A percentile compares a stretch with the other conserved stretches of the same genome.
Conservation (phyloP, 2,113 vertebrate species). For the Typhlomys cinereus region DNA sequence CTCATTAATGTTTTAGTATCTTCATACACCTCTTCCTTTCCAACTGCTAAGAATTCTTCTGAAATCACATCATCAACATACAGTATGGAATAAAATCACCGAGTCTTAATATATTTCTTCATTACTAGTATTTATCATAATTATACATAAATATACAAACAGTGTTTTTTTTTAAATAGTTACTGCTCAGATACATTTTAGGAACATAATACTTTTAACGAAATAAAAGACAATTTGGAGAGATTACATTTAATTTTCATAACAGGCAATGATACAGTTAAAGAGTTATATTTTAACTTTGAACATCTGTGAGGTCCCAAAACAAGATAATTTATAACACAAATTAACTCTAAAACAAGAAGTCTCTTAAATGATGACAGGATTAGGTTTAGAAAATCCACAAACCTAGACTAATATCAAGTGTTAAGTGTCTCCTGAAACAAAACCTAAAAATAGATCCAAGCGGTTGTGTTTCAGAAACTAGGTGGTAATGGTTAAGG, state of each 20-base stretch:
- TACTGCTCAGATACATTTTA: background rate
- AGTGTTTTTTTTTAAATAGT: background rate
- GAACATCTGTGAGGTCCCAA: constrained; percentile 14
- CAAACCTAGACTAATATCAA: constrained; percentile 43
- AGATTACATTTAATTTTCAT: constrained; percentile 30
- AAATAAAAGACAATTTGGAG: constrained; percentile 39
- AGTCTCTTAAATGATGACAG: background rate
- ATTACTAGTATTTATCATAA: background rate
- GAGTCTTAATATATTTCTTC: background rate
- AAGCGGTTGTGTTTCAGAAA: constrained; percentile 55
- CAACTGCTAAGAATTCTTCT: background rate
- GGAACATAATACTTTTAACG: background rate
- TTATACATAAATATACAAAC: background rate
- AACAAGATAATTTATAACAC: too few relatives aligned
- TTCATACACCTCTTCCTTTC: background rate
- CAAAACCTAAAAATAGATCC: constrained; percentile 51
- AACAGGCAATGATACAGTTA: background rate
- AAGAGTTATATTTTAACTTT: constrained; percentile 40
- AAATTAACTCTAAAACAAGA: constrained; percentile 16
- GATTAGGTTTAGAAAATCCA: constrained; percentile 40
- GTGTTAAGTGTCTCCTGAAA: constrained; percentile 18
- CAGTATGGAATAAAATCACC: background rate
- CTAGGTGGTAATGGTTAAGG: constrained; percentile 18
- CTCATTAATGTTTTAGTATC: constrained; percentile 27
- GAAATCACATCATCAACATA: background rate